A percentile compares a stretch with the other conserved stretches of the same genome.
Evolutionary conservation across 1,140 invertebrate genomes (phyloP).

Genomic region (Drosophila nikananu): DNA sequence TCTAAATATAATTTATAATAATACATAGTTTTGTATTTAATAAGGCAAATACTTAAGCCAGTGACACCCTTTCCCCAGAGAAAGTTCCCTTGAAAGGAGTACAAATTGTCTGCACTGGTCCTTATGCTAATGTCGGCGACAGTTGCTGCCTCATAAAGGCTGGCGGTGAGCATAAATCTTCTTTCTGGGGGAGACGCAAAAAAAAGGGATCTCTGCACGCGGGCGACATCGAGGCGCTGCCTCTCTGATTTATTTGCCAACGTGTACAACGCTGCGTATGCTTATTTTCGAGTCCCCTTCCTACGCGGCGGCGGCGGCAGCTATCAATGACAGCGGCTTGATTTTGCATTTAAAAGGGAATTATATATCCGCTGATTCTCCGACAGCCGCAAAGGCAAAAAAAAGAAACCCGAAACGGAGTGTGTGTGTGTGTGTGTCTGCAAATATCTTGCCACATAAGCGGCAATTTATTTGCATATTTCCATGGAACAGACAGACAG

Average conservation of each 20-base stretch:
- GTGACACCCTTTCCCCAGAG: neutral
- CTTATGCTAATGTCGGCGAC: conserved; percentile 69
- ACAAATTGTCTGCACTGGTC: conserved; percentile 9
- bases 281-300: conserved; percentile 42
- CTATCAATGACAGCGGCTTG: conserved; percentile 75
- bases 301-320: conserved; percentile 26
- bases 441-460: conserved; percentile 38
- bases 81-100: no score
- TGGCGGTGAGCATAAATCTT: conserved; percentile 65
- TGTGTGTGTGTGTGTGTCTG: conserved; percentile 10
- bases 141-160: conserved; percentile 41
- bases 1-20: neutral
- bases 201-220: conserved; percentile 34
- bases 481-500: conserved; percentile 26
- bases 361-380: conserved; percentile 50
- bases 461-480: conserved; percentile 71
- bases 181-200: conserved; percentile 15
- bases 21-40: neutral
- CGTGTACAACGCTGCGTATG: conserved; percentile 75
- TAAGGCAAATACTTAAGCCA: neutral
- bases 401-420: conserved; percentile 2
- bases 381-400: conserved; percentile 17
- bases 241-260: conserved; percentile 77
- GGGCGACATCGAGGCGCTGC: conserved; percentile 55
- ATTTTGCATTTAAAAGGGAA: conserved; percentile 82